Base-by-base conservation (phyloP, 2,888 invertebrate species). In the Therioaphis trifolii region DNA sequence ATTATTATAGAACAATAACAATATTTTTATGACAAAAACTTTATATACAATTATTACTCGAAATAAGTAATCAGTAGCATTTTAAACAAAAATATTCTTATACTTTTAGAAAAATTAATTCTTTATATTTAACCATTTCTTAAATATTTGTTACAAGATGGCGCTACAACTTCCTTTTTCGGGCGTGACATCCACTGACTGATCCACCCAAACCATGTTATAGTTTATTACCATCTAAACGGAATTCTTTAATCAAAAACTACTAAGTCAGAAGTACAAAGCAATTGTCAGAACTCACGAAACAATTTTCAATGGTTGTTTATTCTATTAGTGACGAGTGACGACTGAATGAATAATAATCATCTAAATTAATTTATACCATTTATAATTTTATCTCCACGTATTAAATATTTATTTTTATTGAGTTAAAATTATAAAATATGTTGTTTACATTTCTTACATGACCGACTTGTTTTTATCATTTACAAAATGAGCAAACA, bases 231-330 rank as follows among this genome's bases (percentile, higher is more conserved):
- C 58, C 66, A 74, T 61, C 49, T 21, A 82, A 80, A 82, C 82
- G 72, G 49, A 82, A 82, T 82, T 72, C 72, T 49, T 74, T 49
- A 82, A 82, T 82, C 72, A 82, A 74, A 52, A 35, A 35, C n/a
- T 49, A 14, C 46, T n/a, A n/a, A n/a, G n/a, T n/a, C n/a, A 12
- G 12, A 61, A 76, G 27, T 46, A 74, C 15, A 74, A 15, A 74
- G 46, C 27, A 24, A 63, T 43, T 14, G 15, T 21, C 12, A 35
- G 18, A 24, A 24, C 15, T 69, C 15, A 21, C 24, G n/a, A n/a
- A n/a, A n/a, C n/a, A n/a, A n/a, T n/a, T n/a, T n/a, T n/a, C n/a
- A n/a, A n/a, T n/a, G n/a, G n/a, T n/a, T n/a, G n/a, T n/a, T n/a
- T 15, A 68, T 35, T 68, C n/a, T 63, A 15, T 29, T 63, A 63